phyloP scores from a whole-genome alignment of 2,113 vertebrate species.

The Falco punctatus region DNA sequence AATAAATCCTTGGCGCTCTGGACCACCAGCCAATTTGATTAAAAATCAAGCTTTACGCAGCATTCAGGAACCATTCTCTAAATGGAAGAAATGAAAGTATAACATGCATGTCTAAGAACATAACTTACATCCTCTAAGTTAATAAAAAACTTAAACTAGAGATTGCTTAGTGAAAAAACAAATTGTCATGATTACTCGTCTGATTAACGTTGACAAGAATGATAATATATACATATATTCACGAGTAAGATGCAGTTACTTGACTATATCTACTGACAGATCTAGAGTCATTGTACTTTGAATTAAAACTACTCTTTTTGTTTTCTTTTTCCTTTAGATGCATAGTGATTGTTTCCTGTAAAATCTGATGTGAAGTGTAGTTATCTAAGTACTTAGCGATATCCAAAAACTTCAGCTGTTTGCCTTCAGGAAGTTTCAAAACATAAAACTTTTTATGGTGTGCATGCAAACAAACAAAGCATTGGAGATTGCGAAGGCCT shows the following conservation, averaged over 20 bases:
- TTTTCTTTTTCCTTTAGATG: neutral
- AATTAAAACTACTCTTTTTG: neutral
- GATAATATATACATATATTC: neutral
- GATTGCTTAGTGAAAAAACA: neutral
- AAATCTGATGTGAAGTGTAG: neutral
- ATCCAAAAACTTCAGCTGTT: neutral
- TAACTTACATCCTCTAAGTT: neutral
- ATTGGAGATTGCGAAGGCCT: neutral
- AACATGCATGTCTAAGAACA: neutral
- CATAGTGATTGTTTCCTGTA: neutral
- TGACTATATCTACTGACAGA: neutral
- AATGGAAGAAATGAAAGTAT: neutral
- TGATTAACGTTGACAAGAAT: neutral
- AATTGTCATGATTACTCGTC: neutral
- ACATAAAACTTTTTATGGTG: neutral
- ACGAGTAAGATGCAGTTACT: neutral
- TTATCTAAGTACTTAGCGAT: neutral
- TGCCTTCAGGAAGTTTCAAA: neutral
- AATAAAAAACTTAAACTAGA: neutral
- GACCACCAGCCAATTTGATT: neutral
- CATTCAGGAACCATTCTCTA: neutral
- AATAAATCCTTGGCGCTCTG: neutral
- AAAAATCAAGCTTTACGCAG: neutral
- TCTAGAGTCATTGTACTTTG: neutral
- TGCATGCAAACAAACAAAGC: neutral